Percentiles rank a stretch among this genome's conserved stretches.
These are phyloP conservation scores for Julus scandinavius DNA, from an alignment of 2,888 invertebrate species.

Conservation along the genomic window DNA sequence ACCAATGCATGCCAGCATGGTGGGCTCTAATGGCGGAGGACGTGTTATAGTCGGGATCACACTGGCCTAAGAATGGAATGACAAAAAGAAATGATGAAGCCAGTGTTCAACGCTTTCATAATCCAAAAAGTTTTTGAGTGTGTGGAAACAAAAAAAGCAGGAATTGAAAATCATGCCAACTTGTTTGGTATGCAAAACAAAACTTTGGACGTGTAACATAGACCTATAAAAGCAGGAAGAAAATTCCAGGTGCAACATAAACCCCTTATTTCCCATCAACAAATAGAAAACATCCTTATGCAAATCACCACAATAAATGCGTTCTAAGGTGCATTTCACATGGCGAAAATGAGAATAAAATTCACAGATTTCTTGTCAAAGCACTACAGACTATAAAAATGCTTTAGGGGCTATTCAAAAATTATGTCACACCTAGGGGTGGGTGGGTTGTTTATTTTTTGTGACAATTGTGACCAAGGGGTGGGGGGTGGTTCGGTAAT, in stretches of 20 bases:
- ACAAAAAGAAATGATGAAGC: slow-evolving; percentile 5
- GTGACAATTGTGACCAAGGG: too few relatives aligned
- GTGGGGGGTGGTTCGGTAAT: too few relatives aligned
- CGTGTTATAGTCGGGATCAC: slow-evolving; percentile 55
- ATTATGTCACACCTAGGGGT: too few relatives aligned
- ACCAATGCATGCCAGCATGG: slow-evolving; percentile 3
- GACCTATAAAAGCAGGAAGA: neutral
- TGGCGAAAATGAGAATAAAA: neutral
- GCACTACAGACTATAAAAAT: neutral
- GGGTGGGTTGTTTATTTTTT: too few relatives aligned
- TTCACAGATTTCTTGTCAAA: neutral
- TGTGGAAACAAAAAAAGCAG: neutral
- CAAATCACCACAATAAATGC: slow-evolving; percentile 10
- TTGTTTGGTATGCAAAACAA: neutral
- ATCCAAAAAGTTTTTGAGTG: neutral
- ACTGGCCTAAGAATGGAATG: slow-evolving; percentile 52
- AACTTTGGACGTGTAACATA: neutral
- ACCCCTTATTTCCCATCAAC: slow-evolving; percentile 6
- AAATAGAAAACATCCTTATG: neutral
- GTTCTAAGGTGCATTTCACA: neutral
- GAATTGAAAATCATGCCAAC: neutral
- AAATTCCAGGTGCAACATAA: neutral
- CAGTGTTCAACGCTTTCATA: neutral
- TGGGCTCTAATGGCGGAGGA: slow-evolving; percentile 31
- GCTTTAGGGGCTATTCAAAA: too few relatives aligned